Evolutionary conservation across 2,888 invertebrate species (phyloP), one percentile per base, ranked within the genome.

Genomic region (Chymomyza caudatula): DNA sequence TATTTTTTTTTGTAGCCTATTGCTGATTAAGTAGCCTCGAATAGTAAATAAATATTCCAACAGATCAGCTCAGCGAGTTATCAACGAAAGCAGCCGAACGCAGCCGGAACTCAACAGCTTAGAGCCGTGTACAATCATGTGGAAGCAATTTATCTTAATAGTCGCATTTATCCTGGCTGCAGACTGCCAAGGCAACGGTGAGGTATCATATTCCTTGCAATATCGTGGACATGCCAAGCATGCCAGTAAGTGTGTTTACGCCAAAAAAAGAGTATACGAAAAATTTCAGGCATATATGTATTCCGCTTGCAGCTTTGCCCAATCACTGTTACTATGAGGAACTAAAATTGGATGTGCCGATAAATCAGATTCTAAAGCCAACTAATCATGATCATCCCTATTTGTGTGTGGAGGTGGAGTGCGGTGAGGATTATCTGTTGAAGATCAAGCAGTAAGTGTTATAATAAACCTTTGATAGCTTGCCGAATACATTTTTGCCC

Each of bases 391-490:
- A 69, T 4, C 62, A 67, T 13, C n/a, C n/a, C n/a, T 68, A 71
- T 49, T n/a, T n/a, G n/a, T 88, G 88, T 43, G 77, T 77, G 6
- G 60, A 67, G 23, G 60, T 88, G 2, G 57, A 71, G 59, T 88
- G 88, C 23, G 77, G 77, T 0, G 78, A 86, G 11, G 88, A 88
- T 57, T 88, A 76, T 53, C 79, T 88, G 22, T 76, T 88, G 44
- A 63, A 77, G 65, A 77, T 88, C n/a, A 77, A 74, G 53, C 80
- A 88, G 88, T 88, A 70, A 81, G 82, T 82, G 8, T 0, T 19
- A 1, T 37, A 17, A 19, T 1, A n/a, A n/a, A n/a, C n/a, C n/a
- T n/a, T n/a, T n/a, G 17, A 15, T 49, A 25, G 57, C 11, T 15
- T 63, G 25, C 8, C 17, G 20, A 44, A 17, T 57, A 25, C 8